Conservation (phyloP, 1,140 invertebrate genomes). For the Augochlora pura region DNA sequence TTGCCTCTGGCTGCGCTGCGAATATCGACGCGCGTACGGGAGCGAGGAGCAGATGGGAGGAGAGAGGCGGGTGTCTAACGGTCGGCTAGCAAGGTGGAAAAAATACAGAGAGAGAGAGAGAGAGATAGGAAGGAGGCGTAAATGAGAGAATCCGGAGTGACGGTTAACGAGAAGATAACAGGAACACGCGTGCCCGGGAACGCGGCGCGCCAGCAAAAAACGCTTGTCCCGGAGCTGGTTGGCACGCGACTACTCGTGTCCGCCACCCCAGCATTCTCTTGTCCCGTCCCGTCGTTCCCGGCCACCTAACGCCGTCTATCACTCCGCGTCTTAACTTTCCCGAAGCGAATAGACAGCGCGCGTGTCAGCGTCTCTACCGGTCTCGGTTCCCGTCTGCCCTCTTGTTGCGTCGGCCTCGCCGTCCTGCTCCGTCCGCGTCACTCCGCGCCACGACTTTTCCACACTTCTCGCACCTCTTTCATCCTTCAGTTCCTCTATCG, state of each 20-base stretch:
- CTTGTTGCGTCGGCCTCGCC: neutral
- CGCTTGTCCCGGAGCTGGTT: neutral
- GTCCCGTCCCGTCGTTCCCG: neutral
- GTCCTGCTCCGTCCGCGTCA: no score
- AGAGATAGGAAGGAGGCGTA: neutral
- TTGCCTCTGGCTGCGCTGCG: neutral
- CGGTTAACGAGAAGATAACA: constrained; percentile 52
- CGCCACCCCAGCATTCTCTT: neutral
- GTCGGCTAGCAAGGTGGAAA: neutral
- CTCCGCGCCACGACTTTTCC: no score
- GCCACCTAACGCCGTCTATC: neutral
- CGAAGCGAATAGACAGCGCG: neutral
- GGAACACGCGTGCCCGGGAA: constrained; percentile 31
- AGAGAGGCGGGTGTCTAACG: no score
- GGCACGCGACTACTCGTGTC: constrained; percentile 49
- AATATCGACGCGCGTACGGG: constrained; percentile 9
- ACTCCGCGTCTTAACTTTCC: neutral
- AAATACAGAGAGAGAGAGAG: neutral
- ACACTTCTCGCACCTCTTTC: neutral
- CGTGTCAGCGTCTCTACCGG: neutral
- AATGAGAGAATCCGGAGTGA: neutral
- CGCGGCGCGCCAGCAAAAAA: constrained; percentile 18
- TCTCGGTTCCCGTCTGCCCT: neutral
- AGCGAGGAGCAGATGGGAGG: neutral
- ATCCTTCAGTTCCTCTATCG: no score